Evolutionary conservation across 2,888 invertebrate genomes (phyloP).

Genomic region (Sturmia bella): DNA sequence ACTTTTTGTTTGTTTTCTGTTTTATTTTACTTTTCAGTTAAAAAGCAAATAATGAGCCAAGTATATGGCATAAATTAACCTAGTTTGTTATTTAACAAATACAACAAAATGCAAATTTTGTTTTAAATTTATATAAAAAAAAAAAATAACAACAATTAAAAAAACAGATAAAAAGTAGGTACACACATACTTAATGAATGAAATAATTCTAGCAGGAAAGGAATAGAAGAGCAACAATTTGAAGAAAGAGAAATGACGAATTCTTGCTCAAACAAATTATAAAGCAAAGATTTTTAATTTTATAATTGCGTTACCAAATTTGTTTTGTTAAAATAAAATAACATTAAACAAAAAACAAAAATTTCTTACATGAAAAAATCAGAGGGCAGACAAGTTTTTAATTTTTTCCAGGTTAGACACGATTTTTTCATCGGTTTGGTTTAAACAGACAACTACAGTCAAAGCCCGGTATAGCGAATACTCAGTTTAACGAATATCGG

Average conservation of each 20-base stretch:
- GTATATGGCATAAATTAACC: constrained; percentile 66
- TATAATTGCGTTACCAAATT: background rate
- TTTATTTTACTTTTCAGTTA: background rate
- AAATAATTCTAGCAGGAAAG: constrained; percentile 61
- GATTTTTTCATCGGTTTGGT: too few species aligned
- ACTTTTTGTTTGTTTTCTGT: background rate
- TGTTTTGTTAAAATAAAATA: background rate
- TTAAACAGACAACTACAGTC: too few species aligned
- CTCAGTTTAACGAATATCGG: too few species aligned
- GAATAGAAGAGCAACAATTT: constrained; percentile 27
- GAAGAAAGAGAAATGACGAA: constrained; percentile 6
- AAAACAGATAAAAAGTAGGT: constrained; percentile 44
- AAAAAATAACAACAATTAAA: constrained; percentile 31
- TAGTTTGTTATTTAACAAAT: constrained; percentile 57
- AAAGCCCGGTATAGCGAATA: too few species aligned
- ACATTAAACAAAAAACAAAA: background rate
- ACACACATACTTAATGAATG: constrained; percentile 54
- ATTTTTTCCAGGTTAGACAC: too few species aligned
- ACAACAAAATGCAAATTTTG: constrained; percentile 57
- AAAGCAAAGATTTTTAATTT: constrained; percentile 1
- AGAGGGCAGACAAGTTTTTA: too few species aligned
- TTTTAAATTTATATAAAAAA: constrained; percentile 40
- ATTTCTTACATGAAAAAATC: too few species aligned
- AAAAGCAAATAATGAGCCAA: constrained; percentile 32
- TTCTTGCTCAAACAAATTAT: constrained; percentile 19